Base-by-base conservation (phyloP, 2,113 vertebrate genomes). In the Polyodon spathula region DNA sequence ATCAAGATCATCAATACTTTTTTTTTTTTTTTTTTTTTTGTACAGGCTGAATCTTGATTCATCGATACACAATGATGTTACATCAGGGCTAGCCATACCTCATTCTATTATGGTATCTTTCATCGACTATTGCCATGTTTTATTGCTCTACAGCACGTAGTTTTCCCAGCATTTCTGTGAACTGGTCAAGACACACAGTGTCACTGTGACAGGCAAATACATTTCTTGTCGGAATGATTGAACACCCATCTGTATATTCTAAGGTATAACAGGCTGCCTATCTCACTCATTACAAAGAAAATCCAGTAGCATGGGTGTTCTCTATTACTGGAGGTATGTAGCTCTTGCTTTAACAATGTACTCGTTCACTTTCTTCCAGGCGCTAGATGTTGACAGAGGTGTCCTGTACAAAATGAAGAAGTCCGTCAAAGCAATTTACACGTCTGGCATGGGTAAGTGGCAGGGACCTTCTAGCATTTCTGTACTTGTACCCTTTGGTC, bases 401-500 rank as follows among this genome's bases (percentile, higher is more conserved):
- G 94, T 97, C 68, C 89, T 99, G 59, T 94, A 98, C 81, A 99
- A 97, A 79, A 98, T 99, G 96, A 99, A 97, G 86, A 99, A 99
- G 75, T 98, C 96, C 1, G 95, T 99, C 62, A 99, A 99, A 84
- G 89, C 96, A 56, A 98, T 99, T 78, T 96, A 97, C 71, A 68
- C 92, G 46, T 99, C 96, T 61, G 96, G 96, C 68, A 80, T 98
- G 64, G 94, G 96, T 99, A 79, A 93, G 94, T 90, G 46, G 61
- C 64, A 56, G 48, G 12, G 37, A 39, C 1, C 17, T 27, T 37
- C 46, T 6, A 14, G 15, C 37, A 55, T 37, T 55, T 55, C 15
- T n/a, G 15, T 50, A 2, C 9, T 6, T 14, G n/a, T 7, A 43
- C 27, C n/a, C 58, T 61, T 52, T 60, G 42, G 52, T 58, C 38